A percentile compares a stretch with the other conserved stretches of the same genome.
Evolutionary conservation across 2,888 invertebrate genomes (phyloP).

Genomic region (Himalopsyche kuldschensis): DNA sequence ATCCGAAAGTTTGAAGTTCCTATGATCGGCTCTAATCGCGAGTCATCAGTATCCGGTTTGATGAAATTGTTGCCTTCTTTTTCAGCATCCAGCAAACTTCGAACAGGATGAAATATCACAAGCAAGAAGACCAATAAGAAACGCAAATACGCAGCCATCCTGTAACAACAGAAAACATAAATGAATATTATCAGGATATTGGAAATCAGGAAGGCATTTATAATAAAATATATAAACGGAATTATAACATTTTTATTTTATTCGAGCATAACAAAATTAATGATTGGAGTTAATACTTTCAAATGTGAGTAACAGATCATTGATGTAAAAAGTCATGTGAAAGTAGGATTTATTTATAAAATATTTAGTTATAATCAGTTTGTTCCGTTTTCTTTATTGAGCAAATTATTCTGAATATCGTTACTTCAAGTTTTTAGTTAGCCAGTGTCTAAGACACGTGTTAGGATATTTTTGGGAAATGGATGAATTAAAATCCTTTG

Average conservation of each 20-base stretch:
- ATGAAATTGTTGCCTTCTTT: constrained; percentile 48
- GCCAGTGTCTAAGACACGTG: not conserved
- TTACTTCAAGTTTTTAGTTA: not conserved
- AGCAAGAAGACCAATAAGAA: not conserved
- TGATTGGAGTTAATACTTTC: not conserved
- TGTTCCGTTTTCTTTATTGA: not conserved
- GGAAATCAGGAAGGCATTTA: not conserved
- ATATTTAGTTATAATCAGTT: not conserved
- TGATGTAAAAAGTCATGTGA: not conserved
- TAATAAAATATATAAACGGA: not conserved
- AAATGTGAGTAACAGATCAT: not conserved
- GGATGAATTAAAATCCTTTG: constrained; percentile 38
- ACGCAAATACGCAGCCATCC: constrained; percentile 46
- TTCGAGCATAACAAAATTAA: not conserved
- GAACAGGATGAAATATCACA: not conserved
- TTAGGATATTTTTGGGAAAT: constrained; percentile 30
- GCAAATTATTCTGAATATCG: not conserved
- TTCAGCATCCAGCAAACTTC: not conserved
- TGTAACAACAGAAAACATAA: constrained; percentile 52
- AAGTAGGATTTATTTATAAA: not conserved
- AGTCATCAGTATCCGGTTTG: constrained; percentile 48
- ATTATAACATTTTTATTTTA: not conserved
- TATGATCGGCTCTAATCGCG: constrained; percentile 58
- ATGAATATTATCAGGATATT: not conserved
- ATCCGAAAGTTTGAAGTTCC: constrained; percentile 62